phyloP scores from a whole-genome alignment of 1,140 invertebrate species.

The Myzus persicae region DNA sequence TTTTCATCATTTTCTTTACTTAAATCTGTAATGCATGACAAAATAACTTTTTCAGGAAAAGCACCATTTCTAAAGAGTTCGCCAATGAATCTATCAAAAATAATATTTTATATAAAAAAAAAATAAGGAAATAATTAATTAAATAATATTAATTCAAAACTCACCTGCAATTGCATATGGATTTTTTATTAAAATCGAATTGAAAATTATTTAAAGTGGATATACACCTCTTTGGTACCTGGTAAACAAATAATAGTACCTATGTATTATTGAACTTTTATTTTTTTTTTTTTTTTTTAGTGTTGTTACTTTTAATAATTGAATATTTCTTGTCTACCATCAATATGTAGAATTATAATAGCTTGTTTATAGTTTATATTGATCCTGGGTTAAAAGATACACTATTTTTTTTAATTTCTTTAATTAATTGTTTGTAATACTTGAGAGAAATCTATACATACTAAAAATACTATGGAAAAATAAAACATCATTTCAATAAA shows the following conservation, averaged over 20 bases:
- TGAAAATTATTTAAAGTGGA: neutral
- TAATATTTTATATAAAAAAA: neutral
- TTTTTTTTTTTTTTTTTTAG: neutral
- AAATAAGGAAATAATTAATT: neutral
- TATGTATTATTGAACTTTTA: too few relatives aligned
- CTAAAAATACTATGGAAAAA: too few relatives aligned
- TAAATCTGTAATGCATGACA: neutral
- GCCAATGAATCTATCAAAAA: conserved; percentile 13
- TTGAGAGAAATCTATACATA: too few relatives aligned
- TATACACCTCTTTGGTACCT: neutral
- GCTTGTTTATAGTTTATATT: neutral
- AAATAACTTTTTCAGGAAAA: neutral
- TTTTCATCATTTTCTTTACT: neutral
- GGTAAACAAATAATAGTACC: neutral
- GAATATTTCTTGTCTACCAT: neutral
- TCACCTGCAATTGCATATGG: neutral
- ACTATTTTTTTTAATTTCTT: too few relatives aligned
- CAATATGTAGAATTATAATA: neutral
- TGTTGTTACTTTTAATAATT: neutral
- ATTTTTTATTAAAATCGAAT: neutral
- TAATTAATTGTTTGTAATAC: too few relatives aligned
- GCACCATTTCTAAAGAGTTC: neutral
- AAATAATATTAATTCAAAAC: neutral
- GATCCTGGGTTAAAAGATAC: neutral
- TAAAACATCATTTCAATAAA: neutral